These are phyloP conservation scores for Brachypteracias leptosomus DNA, from an alignment of 2,113 vertebrate species.

Conservation along the genomic window DNA sequence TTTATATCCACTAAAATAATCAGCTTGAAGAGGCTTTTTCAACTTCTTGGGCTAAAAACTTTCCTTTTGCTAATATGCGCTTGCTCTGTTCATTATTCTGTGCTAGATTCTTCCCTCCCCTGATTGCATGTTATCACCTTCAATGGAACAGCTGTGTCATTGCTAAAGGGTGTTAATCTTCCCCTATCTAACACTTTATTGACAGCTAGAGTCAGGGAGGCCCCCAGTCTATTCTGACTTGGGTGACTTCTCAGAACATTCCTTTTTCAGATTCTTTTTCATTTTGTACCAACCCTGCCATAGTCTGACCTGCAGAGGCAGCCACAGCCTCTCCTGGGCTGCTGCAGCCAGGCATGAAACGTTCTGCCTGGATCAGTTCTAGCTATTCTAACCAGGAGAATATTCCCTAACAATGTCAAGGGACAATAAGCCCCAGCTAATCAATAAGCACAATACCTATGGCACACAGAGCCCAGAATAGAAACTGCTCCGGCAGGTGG, in stretches of 20 bases:
- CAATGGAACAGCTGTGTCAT: conserved; percentile 67
- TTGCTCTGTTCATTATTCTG: conserved; percentile 33
- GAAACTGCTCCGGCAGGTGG: background rate
- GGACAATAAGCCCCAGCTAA: background rate
- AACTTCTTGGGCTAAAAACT: conserved; percentile 15
- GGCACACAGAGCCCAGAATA: background rate
- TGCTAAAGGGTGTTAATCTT: conserved; percentile 67
- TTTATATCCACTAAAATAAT: conserved; percentile 1
- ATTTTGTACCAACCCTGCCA: background rate
- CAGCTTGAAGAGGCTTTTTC: background rate
- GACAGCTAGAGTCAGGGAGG: conserved; percentile 58
- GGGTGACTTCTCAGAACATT: conserved; percentile 45
- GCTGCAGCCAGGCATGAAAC: background rate
- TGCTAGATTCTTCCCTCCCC: conserved; percentile 39
- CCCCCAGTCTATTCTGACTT: conserved; percentile 46
- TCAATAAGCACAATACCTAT: conserved; percentile 4
- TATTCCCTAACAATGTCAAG: background rate
- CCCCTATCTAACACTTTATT: conserved; percentile 61
- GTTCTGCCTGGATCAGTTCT: background rate
- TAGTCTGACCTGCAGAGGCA: background rate
- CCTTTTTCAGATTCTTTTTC: conserved; percentile 7
- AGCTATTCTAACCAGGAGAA: background rate
- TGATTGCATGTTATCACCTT: conserved; percentile 65
- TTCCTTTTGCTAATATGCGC: background rate
- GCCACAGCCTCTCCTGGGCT: background rate